These are phyloP conservation scores for Pollenia griseotomentosa DNA, from an alignment of 2,888 invertebrate species.

Conservation along the genomic window DNA sequence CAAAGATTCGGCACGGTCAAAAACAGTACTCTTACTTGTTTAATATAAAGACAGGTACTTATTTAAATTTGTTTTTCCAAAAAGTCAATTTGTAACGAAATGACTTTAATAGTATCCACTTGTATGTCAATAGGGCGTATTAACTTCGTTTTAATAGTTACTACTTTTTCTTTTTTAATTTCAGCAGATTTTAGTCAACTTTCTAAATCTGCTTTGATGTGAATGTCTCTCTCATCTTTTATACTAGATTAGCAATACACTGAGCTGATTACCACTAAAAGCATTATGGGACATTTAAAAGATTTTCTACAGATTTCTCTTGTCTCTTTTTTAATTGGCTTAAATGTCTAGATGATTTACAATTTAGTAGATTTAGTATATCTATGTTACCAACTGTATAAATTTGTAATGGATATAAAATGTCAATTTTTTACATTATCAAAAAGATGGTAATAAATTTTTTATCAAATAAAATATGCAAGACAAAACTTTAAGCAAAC, in stretches of 20 bases:
- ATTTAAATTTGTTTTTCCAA: no score
- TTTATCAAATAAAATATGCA: constrained; percentile 15
- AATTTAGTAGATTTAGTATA: no score
- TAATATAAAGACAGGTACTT: no score
- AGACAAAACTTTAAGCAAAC: constrained; percentile 28
- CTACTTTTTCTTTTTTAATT: neutral
- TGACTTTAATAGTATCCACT: no score
- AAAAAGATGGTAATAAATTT: neutral
- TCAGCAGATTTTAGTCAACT: neutral
- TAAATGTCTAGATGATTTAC: neutral
- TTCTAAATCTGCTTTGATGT: constrained; percentile 20
- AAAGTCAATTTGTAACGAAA: no score
- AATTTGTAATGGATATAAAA: constrained; percentile 33
- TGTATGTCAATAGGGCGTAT: neutral
- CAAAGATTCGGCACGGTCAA: no score
- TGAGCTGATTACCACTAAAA: constrained; percentile 61
- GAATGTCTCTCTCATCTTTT: constrained; percentile 21
- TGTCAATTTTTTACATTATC: neutral
- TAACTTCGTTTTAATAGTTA: neutral
- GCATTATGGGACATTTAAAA: constrained; percentile 51
- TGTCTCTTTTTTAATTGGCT: constrained; percentile 47
- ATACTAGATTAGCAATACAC: constrained; percentile 51
- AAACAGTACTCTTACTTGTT: no score
- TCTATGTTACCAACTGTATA: neutral
- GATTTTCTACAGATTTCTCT: constrained; percentile 22